Evolutionary conservation across 2,888 invertebrate genomes (phyloP).

Genomic region (Holacanthella duospinosa): DNA sequence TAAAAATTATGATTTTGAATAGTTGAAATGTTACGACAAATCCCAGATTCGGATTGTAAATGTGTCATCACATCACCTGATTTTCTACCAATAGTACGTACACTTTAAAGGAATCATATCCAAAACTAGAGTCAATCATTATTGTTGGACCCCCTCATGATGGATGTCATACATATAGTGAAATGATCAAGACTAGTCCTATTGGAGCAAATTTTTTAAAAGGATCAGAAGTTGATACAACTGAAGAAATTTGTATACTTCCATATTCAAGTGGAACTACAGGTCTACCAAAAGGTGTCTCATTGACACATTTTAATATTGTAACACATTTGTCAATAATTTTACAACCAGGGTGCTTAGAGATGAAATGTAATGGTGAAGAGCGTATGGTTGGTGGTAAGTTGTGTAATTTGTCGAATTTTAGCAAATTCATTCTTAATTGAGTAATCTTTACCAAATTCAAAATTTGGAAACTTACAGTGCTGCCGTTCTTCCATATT

Average conservation of each 20-base stretch:
- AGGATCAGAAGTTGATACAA: conserved; percentile 21
- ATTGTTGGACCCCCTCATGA: conserved; percentile 16
- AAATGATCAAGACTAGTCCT: conserved; percentile 27
- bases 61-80: conserved; percentile 26
- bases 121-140: conserved; percentile 21
- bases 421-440: too few species aligned
- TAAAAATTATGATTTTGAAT: too few species aligned
- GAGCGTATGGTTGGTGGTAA: background rate
- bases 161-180: conserved; percentile 17
- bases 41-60: conserved; percentile 23
- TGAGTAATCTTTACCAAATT: too few species aligned
- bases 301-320: conserved; percentile 27
- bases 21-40: conserved; percentile 33
- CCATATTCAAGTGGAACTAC: conserved; percentile 58
- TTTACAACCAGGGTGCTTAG: too few species aligned
- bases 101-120: conserved; percentile 21
- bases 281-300: conserved; percentile 31
- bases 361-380: too few species aligned
- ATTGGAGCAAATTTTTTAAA: conserved; percentile 19
- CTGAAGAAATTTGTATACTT: conserved; percentile 43
- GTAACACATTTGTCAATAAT: too few species aligned
- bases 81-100: conserved; percentile 21
- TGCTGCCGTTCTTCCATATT: conserved; percentile 34
- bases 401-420: too few species aligned
- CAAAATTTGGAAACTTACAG: too few species aligned